Percentiles rank a stretch among this genome's conserved stretches.
Evolutionary conservation across 1,140 invertebrate genomes (phyloP).

Genomic region (Aphaenogaster ashmeadi): DNA sequence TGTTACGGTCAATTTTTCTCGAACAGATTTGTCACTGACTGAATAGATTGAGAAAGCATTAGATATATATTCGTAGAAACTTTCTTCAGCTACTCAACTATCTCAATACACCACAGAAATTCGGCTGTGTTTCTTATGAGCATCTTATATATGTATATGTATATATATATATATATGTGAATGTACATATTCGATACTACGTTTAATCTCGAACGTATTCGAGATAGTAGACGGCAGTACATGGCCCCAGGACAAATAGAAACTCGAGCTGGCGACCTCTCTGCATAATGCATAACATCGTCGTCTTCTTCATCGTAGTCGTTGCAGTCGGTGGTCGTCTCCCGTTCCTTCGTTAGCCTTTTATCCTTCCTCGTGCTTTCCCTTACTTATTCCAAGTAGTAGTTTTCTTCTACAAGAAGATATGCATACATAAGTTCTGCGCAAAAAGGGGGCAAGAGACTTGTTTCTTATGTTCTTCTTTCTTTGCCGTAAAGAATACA

Average conservation of each 20-base stretch:
- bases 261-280: slow-evolving; percentile 74
- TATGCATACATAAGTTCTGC: slow-evolving; percentile 62
- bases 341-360: slow-evolving; percentile 77
- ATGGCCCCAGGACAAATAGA: slow-evolving; percentile 72
- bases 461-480: not conserved
- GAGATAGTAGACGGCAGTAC: slow-evolving; percentile 42
- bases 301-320: slow-evolving; percentile 68
- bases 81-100: not conserved
- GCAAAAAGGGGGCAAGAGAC: slow-evolving; percentile 58
- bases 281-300: slow-evolving; percentile 80
- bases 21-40: not conserved
- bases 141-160: slow-evolving; percentile 32
- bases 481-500: slow-evolving; percentile 37
- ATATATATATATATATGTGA: slow-evolving; percentile 23
- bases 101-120: not conserved
- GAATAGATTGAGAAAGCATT: not conserved
- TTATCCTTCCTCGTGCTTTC: slow-evolving; percentile 67
- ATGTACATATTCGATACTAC: slow-evolving; percentile 63
- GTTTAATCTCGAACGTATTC: slow-evolving; percentile 69
- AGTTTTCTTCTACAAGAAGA: slow-evolving; percentile 48
- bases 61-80: not conserved
- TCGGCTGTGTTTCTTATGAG: slow-evolving; percentile 5
- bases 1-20: not conserved
- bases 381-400: slow-evolving; percentile 44
- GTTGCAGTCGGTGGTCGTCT: slow-evolving; percentile 59